Evolutionary conservation across 2,797 vertebrate species (phyloP), one percentile per base, ranked within the genome.

Genomic region (Falco biarmicus): DNA sequence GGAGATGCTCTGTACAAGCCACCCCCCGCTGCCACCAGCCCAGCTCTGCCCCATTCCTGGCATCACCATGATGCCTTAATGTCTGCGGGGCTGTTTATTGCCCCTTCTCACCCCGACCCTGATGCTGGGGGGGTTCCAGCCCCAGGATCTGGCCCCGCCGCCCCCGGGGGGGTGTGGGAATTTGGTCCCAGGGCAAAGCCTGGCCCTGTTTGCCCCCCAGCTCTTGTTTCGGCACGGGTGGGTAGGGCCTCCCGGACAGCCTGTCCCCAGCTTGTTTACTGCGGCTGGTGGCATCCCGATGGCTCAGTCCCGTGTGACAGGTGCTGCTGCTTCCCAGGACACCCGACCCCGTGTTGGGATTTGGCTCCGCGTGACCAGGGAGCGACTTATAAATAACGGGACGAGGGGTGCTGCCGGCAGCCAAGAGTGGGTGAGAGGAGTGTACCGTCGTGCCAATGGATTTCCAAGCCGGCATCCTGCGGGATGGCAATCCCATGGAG

Each of bases 401-500:
- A 48, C 6, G 4, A 25, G 82, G 89, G 92, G 95, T 10, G 83
- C 87, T 17, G 51, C 84, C n/a, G 70, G 90, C 94, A 69, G 96
- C 31, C 1, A 4, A 86, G 95, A 95, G 91, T 85, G 69, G 91
- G 84, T 9, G 71, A 57, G 86, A 95, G 74, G 41, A 54, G 57
- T 15, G 11, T 22, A 0, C 16, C 1, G 22, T 6, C 1, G 6
- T 87, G 51, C 61, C 15, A 7, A 98, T 98, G 98, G 98, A 98
- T 95, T 98, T 98, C 81, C 98, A 98, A 88, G 78, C 98, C 3
- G 97, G 97, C 53, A 98, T 98, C 95, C 97, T 99, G 83, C 97
- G 95, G n/a, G 98, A 98, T 89, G 97, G 98, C 71, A 98, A 60
- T 88, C 97, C 98, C 63, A 98, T 98, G 98, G 98, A 99, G 89